Conservation (phyloP, 2,113 vertebrate species). For the Zosterops borbonicus region DNA sequence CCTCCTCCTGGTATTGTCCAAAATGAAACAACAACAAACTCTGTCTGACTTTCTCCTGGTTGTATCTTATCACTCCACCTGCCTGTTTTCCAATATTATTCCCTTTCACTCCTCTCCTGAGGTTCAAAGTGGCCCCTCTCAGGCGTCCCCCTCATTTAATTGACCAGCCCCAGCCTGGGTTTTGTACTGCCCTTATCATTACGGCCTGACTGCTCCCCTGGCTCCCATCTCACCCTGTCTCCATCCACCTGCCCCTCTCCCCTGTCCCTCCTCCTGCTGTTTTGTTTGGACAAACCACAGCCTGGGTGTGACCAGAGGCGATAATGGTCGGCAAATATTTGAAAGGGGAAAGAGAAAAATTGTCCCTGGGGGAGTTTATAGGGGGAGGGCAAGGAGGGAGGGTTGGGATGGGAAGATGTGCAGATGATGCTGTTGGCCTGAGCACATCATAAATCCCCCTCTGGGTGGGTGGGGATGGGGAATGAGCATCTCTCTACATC, state of each 20-base stretch:
- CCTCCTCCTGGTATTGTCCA: not conserved
- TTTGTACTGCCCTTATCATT: constrained; percentile 49
- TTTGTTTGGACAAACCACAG: constrained; percentile 44
- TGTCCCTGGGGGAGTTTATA: not conserved
- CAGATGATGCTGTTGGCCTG: not conserved
- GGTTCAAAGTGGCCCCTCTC: not conserved
- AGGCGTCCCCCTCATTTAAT: not conserved
- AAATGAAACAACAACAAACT: not conserved
- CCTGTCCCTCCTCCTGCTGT: not conserved
- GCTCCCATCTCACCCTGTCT: constrained; percentile 9
- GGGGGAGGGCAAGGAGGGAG: not conserved
- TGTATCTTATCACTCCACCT: constrained; percentile 39
- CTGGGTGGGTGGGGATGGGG: not conserved
- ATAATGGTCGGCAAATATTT: constrained; percentile 48
- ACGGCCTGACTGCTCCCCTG: constrained; percentile 5
- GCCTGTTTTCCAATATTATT: not conserved
- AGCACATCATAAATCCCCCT: not conserved
- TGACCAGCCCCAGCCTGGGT: not conserved
- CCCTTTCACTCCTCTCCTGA: not conserved
- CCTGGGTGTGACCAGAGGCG: not conserved
- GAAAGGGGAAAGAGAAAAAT: constrained; percentile 37
- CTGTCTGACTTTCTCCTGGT: not conserved
- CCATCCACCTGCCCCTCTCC: not conserved
- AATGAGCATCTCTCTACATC: not conserved
- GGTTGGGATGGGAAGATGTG: not conserved